Base-by-base conservation (phyloP, 2,113 vertebrate species). In the Dicentrarchus labrax region DNA sequence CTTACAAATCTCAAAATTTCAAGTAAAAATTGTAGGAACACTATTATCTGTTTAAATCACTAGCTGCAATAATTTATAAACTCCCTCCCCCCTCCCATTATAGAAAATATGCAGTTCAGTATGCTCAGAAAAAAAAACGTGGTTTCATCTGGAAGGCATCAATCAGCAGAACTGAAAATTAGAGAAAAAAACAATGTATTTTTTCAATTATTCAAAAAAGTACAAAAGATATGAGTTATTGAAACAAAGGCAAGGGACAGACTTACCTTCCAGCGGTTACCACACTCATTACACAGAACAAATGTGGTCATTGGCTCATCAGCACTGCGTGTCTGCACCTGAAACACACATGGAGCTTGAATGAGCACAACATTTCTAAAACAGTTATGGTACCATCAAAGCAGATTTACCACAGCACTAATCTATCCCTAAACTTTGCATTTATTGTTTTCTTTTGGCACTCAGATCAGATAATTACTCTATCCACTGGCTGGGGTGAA, bases 251-350 rank as follows among this genome's bases (percentile, higher is more conserved):
- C 2, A 2, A 21, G 21, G 11, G 10, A 22, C 17, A 43, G 48
- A 91, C 96, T 72, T 78, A 99, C 98, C 97, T 99, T 99, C 98
- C 98, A 99, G 92, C 98, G 97, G 92, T 99, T 97, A 61, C 98
- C 98, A 6, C 98, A 99, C 74, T 99, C 98, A 0, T 99, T 99
- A 90, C 98, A 99, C 78, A 99, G 93, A 88, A 98, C 97, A 22
- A 99, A 99, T 0, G 98, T 99, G 2, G 98, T 99, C 98, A 99
- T 99, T 50, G 98, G 98, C 91, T 99, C 98, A 4, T 99, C 98
- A 0, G 98, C 98, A 0, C 98, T 99, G 60, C 98, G 97, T 0
- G 98, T 99, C 93, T 99, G 98, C 73, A 99, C 97, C 98, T 99
- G 74, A 64, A 72, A 86, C 78, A 84, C 76, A 87, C 48, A 92